Base-by-base conservation (phyloP, 64 coral and sea anemone genomes). In the Cladopsammia gracilis region DNA sequence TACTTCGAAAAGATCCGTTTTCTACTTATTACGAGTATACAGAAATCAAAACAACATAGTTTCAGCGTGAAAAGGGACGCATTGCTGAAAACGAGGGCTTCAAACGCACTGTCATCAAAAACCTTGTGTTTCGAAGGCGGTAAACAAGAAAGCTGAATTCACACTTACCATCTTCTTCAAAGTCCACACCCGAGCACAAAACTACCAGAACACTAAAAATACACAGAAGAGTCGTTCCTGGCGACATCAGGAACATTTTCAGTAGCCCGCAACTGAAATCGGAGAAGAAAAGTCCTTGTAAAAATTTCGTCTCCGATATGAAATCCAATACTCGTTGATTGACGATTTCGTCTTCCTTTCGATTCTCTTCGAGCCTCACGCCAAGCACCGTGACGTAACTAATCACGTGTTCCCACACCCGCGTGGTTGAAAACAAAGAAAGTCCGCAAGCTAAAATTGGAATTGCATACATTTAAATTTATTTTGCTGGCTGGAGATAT, bases 351-450 rank as follows among this genome's bases (percentile, higher is more conserved):
- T 34, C 25, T 62, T 67, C 61, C 42, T 83, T 64, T 66, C 43
- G 14, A 23, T 68, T 58, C 56, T 56, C 12, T 56, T 12, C 53
- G 7, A 7, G 9, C 44, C 80, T 84, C 43, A 67, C 60, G 62
- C 80, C 61, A 67, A 91, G 70, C 56, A 79, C 57, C 57, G 34
- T 91, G 89, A 91, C 89, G 89, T 91, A 78, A 91, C 69, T 22
- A 6, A 62, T 58, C 89, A 91, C 89, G 44, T 91, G 89, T 71
- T 50, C 52, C n/a, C 19, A 84, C 58, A 84, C 60, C 58, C 79
- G 34, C 59, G 42, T 20, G 18, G 12, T 48, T 50, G 58, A 48
- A 80, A 82, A 82, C 78, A 64, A 82, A 10, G 34, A 10, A 72
- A 72, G 45, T 72, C 16, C 16, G 57, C 24, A 19, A 22, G 48